phyloP scores from a whole-genome alignment of 2,113 vertebrate genomes.

The Mormyrus lacerda region DNA sequence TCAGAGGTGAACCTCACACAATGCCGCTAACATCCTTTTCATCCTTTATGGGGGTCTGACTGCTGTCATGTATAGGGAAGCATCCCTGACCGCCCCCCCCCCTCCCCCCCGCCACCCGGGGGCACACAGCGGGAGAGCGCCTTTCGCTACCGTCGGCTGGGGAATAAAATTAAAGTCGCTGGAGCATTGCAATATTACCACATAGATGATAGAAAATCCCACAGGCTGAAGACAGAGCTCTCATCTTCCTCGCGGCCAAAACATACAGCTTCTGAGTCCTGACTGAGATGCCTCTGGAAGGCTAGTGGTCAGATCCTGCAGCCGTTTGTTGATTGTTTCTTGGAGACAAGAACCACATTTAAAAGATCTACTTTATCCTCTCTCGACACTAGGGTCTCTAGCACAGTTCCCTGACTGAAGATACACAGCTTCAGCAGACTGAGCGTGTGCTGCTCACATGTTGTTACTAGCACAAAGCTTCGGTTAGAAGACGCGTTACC shows the following conservation, averaged over 20 bases:
- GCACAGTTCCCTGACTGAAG: not conserved
- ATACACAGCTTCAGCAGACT: not conserved
- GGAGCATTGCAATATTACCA: conserved; percentile 46
- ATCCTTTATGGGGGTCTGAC: not conserved
- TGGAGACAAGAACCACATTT: not conserved
- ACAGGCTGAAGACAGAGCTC: conserved; percentile 1
- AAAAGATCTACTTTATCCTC: not conserved
- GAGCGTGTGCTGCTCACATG: not conserved
- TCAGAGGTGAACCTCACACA: not conserved
- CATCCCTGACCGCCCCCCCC: not conserved
- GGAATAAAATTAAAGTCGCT: conserved; percentile 37
- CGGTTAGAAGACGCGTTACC: not conserved
- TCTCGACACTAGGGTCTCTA: not conserved
- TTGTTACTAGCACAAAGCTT: not conserved
- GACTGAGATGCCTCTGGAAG: not conserved
- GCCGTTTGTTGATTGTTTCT: not conserved
- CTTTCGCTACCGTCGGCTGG: conserved; percentile 39
- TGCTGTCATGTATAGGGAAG: not conserved
- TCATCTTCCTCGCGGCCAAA: not conserved
- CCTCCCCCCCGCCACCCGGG: no score
- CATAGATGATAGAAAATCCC: conserved; percentile 41
- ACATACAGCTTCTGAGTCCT: not conserved
- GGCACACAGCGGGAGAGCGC: conserved; percentile 19
- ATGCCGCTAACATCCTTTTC: not conserved
- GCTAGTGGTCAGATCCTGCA: not conserved